phyloP scores from a whole-genome alignment of 2,797 vertebrate species.

The Decapterus maruadsi region DNA sequence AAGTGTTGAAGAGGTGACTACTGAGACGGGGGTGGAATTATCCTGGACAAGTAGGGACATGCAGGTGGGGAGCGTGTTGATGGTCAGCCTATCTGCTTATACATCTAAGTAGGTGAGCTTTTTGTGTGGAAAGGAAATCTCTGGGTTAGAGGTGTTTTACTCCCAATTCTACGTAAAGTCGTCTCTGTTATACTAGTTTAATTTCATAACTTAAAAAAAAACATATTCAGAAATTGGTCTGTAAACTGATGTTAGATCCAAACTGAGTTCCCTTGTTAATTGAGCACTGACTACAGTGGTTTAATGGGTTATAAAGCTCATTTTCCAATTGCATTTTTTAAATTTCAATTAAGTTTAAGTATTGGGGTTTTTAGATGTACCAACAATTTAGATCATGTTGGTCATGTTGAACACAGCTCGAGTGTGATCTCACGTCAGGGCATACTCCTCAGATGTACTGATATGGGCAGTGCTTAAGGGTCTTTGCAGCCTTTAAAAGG shows the following conservation, averaged over 20 bases:
- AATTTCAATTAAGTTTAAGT: not conserved
- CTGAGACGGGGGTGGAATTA: slow-evolving; percentile 24
- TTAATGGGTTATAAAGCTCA: not conserved
- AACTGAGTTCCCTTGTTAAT: not conserved
- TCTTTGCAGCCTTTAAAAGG: slow-evolving; percentile 58
- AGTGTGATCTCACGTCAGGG: slow-evolving; percentile 34
- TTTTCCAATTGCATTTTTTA: not conserved
- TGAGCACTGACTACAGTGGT: not conserved
- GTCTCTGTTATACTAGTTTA: not conserved
- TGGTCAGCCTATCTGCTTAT: slow-evolving; percentile 72
- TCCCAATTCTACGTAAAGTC: slow-evolving; percentile 2
- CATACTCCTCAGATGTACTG: slow-evolving; percentile 50
- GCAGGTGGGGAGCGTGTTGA: slow-evolving; percentile 61
- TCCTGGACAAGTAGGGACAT: slow-evolving; percentile 70
- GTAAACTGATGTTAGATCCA: not conserved
- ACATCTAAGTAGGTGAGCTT: slow-evolving; percentile 63
- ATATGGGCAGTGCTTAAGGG: slow-evolving; percentile 59
- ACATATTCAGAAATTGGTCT: not conserved
- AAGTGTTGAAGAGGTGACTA: slow-evolving; percentile 67
- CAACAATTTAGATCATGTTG: slow-evolving; percentile 16
- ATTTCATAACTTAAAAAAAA: too few species aligned
- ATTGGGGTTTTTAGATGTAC: not conserved
- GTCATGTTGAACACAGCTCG: slow-evolving; percentile 27
- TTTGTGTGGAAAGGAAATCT: slow-evolving; percentile 48
- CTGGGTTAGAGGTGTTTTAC: slow-evolving; percentile 44